Evolutionary conservation across 2,888 invertebrate genomes (phyloP), one percentile per base, ranked within the genome.

Genomic region (Agonopterix heracliana): DNA sequence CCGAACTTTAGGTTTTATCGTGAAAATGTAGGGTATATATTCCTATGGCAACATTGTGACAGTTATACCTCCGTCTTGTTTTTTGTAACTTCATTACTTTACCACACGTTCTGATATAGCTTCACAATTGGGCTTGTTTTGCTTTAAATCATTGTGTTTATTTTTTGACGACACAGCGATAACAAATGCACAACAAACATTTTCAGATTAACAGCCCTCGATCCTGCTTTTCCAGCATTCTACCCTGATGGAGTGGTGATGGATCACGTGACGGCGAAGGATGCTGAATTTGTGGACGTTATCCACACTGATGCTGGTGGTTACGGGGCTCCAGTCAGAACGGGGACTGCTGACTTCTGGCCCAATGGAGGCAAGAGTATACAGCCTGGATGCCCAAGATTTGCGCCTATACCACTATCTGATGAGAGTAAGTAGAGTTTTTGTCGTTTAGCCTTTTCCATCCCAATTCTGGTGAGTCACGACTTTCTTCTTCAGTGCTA

Each of bases 281-380:
- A 91, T 64, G 91, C 91, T 0, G 88, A 90, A 45, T 91, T 91
- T 43, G 91, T 91, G 1, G 91, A 93, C 68, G 89, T 93, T 4
- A 93, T 94, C 51, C 94, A 94, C 64, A 92, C 93, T 0, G 92
- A 93, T 58, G 91, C 91, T 0, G 91, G 91, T 34, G 79, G 87
- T 0, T 91, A 91, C 52, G 92, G 91, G 0, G 90, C 91, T 0
- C 91, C 91, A 0, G 84, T 89, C 1, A 69, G 78, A 11, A 90
- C 91, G 0, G 92, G 91, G 0, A 90, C 90, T 0, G 91, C 78
- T 0, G 91, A 91, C 60, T 91, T 91, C 71, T 91, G 91, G 91
- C 91, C 91, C 0, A 91, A 91, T 54, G 87, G 89, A 0, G 91
- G 91, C 1, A 88, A 85, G 59, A 85, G 90, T 47, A 65, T 86